A percentile compares a stretch with the other conserved stretches of the same genome.
Conservation (phyloP, 2,888 invertebrate species). For the Laspeyria flexula region DNA sequence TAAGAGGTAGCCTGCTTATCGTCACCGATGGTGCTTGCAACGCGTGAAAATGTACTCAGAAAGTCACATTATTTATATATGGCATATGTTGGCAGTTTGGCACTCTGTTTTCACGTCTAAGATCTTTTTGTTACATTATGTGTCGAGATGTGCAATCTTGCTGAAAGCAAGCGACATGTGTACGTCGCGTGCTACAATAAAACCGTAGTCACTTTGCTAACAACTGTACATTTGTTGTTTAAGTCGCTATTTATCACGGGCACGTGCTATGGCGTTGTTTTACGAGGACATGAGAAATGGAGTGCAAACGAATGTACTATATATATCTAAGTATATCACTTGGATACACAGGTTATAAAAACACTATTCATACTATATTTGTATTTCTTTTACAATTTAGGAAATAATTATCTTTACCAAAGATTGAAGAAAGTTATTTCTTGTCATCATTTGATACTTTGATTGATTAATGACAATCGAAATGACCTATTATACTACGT, state of each 20-base stretch:
- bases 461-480: too few relatives aligned
- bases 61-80: not conserved
- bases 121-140: slow-evolving; percentile 27
- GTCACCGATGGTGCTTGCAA: too few relatives aligned
- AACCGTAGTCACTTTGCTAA: slow-evolving; percentile 38
- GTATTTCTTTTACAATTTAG: too few relatives aligned
- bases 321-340: too few relatives aligned
- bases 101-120: slow-evolving; percentile 10
- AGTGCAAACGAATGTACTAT: too few relatives aligned
- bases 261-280: not conserved
- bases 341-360: too few relatives aligned
- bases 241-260: slow-evolving; percentile 27
- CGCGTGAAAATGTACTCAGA: not conserved
- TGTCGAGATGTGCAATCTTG: slow-evolving; percentile 45
- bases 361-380: too few relatives aligned
- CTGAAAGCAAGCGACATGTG: slow-evolving; percentile 39
- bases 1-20: too few relatives aligned
- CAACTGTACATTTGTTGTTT: slow-evolving; percentile 46
- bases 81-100: not conserved
- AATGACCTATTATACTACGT: too few relatives aligned
- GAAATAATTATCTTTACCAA: too few relatives aligned
- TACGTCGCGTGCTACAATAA: slow-evolving; percentile 38
- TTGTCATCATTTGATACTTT: too few relatives aligned
- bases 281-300: not conserved
- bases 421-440: too few relatives aligned